Base-by-base conservation (phyloP, 1,140 invertebrate genomes). In the Physella acuta region DNA sequence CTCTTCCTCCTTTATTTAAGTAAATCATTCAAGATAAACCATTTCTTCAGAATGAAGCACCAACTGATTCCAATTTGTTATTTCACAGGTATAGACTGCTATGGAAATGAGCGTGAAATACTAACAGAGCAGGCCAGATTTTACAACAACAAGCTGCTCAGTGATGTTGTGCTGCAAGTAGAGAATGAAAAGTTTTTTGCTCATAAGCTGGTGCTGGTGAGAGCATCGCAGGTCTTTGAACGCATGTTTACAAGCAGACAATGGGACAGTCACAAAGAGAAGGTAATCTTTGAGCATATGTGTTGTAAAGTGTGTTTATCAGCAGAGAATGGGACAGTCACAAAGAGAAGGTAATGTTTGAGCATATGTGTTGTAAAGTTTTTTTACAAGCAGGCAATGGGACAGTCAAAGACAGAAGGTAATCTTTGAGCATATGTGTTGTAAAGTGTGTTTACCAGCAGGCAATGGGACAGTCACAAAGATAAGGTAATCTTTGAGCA, bases 311-410 rank as follows among this genome's bases (percentile, higher is more conserved):
- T 55, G 86, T 86, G 85, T 78, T 86, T 31, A 85, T 81, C 73
- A 76, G 81, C 33, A 37, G 51, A 26, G 75, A 84, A 68, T 86
- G 85, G 85, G 79, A 82, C 26, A 67, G 52, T 36, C 53, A 67
- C 34, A 67, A 67, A 36, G 52, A 67, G 30, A 67, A 67, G 53
- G 65, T 67, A 28, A 36, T 3, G n/a, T n/a, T n/a, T n/a, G n/a
- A n/a, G n/a, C 85, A 73, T 85, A 86, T 72, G 85, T 86, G 8
- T 86, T 86, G 74, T 85, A 86, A 59, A 73, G 85, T 55, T 86
- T 86, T 84, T 78, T 86, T 31, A 85, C 82, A 72, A 76, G 81
- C 33, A 37, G 51, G 14, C 75, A 84, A 68, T 86, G 85, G 85
- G 79, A 82, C 26, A 67, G 52, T 36, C 53, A 67, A n/a, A 67